Base-by-base conservation (phyloP, 2,888 invertebrate species). In the Pyrrhopygopsis socrates region DNA sequence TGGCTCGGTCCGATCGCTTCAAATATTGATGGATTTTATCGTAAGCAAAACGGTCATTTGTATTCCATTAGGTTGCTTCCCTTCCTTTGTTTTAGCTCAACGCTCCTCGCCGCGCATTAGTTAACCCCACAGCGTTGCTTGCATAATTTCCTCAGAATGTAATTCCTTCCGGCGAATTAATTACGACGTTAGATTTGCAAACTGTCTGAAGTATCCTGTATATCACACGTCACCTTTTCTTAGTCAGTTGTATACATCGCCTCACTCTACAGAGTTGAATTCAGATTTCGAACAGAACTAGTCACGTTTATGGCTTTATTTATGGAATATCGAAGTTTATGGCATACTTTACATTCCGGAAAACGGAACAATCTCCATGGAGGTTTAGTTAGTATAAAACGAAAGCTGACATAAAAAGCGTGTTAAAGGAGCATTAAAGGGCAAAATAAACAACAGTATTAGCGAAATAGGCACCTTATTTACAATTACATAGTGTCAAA, bases 41-140 rank as follows among this genome's bases (percentile, higher is more conserved):
- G 95, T 95, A 96, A 96, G 95, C 95, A 96, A 97, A 96, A 95
- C 94, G 95, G 95, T 95, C 95, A 97, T 97, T 97, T 96, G 96
- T 96, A 97, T 97, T 97, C 96, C 96, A 97, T 97, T 97, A 96
- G 95, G 94, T 91, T 81, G 86, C 91, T 93, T 92, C 82, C 85
- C 83, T 79, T 80, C 83, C 85, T 88, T 86, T 93, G 94, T 93
- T 94, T 94, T 92, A 93, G 93, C 95, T 70, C 60, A 27, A 68
- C 75, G 68, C 81, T 75, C 24, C 68, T 60, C 60, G 27, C 20
- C 27, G 77, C n/a, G 54, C 34, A 78, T 78, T 78, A 78, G 60
- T 29, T 58, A 38, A 41, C 38, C 41, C 54, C 9, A 67, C n/a
- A 41, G 81, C 67, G 41, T 22, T 58, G 38, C 74, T 74, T 74